Evolutionary conservation across 1,140 invertebrate species (phyloP).

Genomic region (Leptinotarsa defecta): DNA sequence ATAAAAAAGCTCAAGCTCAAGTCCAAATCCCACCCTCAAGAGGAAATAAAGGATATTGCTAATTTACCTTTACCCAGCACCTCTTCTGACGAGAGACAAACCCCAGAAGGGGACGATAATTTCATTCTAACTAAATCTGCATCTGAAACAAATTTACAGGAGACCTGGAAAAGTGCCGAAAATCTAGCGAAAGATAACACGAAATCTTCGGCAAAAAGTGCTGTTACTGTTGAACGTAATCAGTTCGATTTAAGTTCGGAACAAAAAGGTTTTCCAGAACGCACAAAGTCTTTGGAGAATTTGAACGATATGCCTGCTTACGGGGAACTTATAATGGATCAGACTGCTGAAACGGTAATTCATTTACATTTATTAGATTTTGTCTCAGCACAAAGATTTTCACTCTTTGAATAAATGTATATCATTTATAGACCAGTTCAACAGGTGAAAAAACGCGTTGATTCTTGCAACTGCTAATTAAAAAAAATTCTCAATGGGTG

Average conservation of each 20-base stretch:
- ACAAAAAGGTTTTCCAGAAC: slow-evolving; percentile 35
- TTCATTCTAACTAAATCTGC: slow-evolving; percentile 45
- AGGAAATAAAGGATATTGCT: slow-evolving; percentile 29
- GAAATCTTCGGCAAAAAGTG: slow-evolving; percentile 34
- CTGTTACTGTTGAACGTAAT: slow-evolving; percentile 32
- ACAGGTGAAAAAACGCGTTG: too few species aligned
- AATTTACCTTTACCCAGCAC: slow-evolving; percentile 33
- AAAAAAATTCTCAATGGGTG: too few species aligned
- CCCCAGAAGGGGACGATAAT: slow-evolving; percentile 45
- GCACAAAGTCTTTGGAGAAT: slow-evolving; percentile 49
- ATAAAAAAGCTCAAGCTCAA: slow-evolving; percentile 46
- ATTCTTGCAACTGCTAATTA: too few species aligned
- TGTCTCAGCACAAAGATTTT: slow-evolving; percentile 1
- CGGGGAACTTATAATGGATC: slow-evolving; percentile 59
- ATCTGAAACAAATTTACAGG: slow-evolving; percentile 49
- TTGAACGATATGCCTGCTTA: slow-evolving; percentile 58
- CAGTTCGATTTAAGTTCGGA: slow-evolving; percentile 33
- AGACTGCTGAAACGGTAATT: slow-evolving; percentile 22
- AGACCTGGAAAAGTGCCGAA: slow-evolving; percentile 48
- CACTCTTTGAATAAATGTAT: not conserved
- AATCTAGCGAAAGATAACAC: slow-evolving; percentile 35
- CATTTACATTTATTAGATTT: slow-evolving; percentile 4
- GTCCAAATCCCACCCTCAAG: slow-evolving; percentile 30
- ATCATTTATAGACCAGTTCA: not conserved
- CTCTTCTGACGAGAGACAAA: slow-evolving; percentile 39